Evolutionary conservation across 2,113 vertebrate genomes (phyloP), one percentile per base, ranked within the genome.

Genomic region (Trematocara unimaculatum): DNA sequence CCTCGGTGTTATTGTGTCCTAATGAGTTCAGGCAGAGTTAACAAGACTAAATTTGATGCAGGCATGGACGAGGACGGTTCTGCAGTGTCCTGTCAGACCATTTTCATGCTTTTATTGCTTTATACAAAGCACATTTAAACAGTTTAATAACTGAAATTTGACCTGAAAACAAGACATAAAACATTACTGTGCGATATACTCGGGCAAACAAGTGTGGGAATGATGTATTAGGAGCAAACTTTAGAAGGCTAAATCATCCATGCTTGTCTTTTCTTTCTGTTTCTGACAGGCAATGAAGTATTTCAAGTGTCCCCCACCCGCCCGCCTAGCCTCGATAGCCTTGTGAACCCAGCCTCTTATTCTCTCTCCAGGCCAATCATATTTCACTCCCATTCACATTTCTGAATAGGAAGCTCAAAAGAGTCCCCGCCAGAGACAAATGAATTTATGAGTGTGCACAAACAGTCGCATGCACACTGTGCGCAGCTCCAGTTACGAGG

Each of bases 301-400:
- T 92, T 89, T 92, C 72, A 88, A 92, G 91, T 84, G 77, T 18
- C 79, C 64, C 79, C 40, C n/a, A 0, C 18, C 81, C 58, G 3
- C 90, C 79, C 56, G 20, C 20, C 89, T 90, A 74, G 47, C 89
- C 89, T 80, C 29, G 90, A 88, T 91, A 94, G 87, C 92, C 95
- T 95, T 90, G 89, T 95, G 91, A 94, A 93, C 90, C 85, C 94
- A 90, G 87, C 91, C 91, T 90, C 89, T 92, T 58, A 90, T 94
- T 95, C 91, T 92, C 70, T 87, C 79, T 45, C 35, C 11, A 72
- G 89, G 88, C 96, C 96, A 96, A 96, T 97, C 95, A 94, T 90
- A 93, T 93, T 91, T 89, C 89, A 93, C 88, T 91, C 87, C 91
- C 92, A 94, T 96, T 95, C 93, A 95, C 82, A 38, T 81, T 79